phyloP scores from a whole-genome alignment of 2,888 invertebrate genomes.

The Limulus polyphemus region DNA sequence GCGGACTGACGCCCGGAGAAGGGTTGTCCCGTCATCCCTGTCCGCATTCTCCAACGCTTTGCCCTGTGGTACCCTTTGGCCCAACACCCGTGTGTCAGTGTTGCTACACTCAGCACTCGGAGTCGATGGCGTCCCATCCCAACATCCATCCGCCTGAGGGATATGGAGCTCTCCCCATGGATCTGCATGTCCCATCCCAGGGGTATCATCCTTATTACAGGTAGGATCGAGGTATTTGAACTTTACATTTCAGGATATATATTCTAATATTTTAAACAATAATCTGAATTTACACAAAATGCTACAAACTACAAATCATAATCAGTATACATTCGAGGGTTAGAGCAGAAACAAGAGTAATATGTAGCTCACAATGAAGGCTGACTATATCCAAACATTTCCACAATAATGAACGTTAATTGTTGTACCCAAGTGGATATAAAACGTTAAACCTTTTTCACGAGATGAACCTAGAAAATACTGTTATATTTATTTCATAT shows the following conservation, averaged over 20 bases:
- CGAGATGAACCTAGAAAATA: too few species aligned
- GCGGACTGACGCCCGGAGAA: slow-evolving; percentile 1
- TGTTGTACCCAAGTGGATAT: too few species aligned
- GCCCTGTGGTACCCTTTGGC: slow-evolving; percentile 1
- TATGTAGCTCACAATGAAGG: too few species aligned
- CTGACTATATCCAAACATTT: too few species aligned
- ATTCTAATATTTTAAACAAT: too few species aligned
- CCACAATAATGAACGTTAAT: too few species aligned
- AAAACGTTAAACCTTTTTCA: too few species aligned
- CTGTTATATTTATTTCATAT: too few species aligned
- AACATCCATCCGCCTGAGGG: slow-evolving; percentile 20
- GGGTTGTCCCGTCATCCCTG: slow-evolving; percentile 3
- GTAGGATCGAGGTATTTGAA: slow-evolving; percentile 44
- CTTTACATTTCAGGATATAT: background rate
- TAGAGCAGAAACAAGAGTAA: too few species aligned
- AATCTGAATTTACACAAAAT: too few species aligned
- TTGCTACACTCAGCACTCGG: slow-evolving; percentile 10
- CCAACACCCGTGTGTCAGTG: slow-evolving; percentile 15
- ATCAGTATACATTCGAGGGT: too few species aligned
- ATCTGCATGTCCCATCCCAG: slow-evolving; percentile 70
- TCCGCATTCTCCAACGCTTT: slow-evolving; percentile 7
- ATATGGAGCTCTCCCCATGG: slow-evolving; percentile 57
- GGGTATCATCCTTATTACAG: slow-evolving; percentile 74
- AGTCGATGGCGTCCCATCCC: slow-evolving; percentile 6
- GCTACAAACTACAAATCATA: too few species aligned